Base-by-base conservation (phyloP, 2,113 vertebrate genomes). In the Engystomops pustulosus region DNA sequence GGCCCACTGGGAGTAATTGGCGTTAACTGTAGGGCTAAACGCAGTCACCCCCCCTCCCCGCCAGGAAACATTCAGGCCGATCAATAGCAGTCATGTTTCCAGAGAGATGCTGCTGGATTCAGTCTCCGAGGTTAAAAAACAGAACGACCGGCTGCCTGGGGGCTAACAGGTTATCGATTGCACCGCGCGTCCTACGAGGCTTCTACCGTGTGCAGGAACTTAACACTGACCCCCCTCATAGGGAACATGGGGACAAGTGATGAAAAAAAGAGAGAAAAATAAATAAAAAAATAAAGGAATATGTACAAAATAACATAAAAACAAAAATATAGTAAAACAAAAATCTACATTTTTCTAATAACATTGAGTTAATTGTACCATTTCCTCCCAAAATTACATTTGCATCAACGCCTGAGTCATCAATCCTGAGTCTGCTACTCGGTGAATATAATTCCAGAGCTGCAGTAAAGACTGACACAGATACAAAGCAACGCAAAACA, bases 31-130 rank as follows among this genome's bases (percentile, higher is more conserved):
- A 38, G 65, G 49, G 20, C 85, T 49, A 53, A 85, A 36, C 44
- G 51, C 62, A 47, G 51, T 47, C 53, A 17, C 25, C 68, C 34
- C 20, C 27, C 25, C 68, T 41, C 14, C 81, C 45, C 1, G 11
- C 60, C 2, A 62, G 53, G 6, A 62, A 71, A 71, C 74, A 14
- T 80, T 51, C 68, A 53, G 53, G 77, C 32, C 47, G 38, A 79
- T 45, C 75, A 23, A 87, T 85, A 60, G 9, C 53, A 8, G 23
- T 69, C 79, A 55, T 68, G 58, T 72, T 82, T 83, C 70, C 82
- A 79, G 45, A 20, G 47, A 53, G 85, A 79, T 36, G 74, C 58
- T 3, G 83, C 51, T 77, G 77, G 82, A 80, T 65, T 27, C 76
- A 15, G 44, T 71, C 85, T 65, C 79, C 2, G 77, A 85, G 69